Evolutionary conservation across 2,888 invertebrate species (phyloP).

Genomic region (Plutella xylostella): DNA sequence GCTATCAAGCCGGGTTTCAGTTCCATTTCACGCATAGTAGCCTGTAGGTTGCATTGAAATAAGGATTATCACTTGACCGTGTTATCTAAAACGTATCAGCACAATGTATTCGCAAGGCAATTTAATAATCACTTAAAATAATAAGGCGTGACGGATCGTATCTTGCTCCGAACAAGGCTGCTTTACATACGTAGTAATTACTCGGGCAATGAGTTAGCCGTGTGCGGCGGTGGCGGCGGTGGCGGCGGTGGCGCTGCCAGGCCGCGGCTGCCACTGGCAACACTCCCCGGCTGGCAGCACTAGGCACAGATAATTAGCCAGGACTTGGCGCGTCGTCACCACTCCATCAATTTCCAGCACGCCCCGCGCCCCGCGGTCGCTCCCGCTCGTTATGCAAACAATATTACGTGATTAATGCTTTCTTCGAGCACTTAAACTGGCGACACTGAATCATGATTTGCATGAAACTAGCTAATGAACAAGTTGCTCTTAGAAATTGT

Average conservation of each 20-base stretch:
- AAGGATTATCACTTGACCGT: background rate
- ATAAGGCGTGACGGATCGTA: conserved; percentile 1
- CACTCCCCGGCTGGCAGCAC: conserved; percentile 12
- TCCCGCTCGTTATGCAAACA: conserved; percentile 47
- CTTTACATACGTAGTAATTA: conserved; percentile 4
- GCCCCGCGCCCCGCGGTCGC: conserved; percentile 29
- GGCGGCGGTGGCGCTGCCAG: background rate
- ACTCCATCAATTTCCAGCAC: conserved; percentile 50
- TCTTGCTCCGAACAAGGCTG: conserved; percentile 1
- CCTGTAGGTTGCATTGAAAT: too few species aligned
- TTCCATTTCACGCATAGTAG: too few species aligned
- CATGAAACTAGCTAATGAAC: conserved; percentile 59
- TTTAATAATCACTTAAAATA: conserved; percentile 1
- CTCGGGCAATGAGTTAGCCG: conserved; percentile 2
- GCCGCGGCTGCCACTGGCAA: conserved; percentile 2
- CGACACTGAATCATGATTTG: conserved; percentile 54
- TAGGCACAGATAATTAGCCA: conserved; percentile 51
- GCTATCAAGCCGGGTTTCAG: too few species aligned
- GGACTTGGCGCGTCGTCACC: conserved; percentile 49
- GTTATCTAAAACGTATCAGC: conserved; percentile 4
- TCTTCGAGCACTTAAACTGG: conserved; percentile 40
- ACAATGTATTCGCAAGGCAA: background rate
- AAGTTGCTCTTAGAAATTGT: conserved; percentile 28
- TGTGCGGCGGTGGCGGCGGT: background rate
- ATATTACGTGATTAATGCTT: conserved; percentile 62